Evolutionary conservation across 2,797 vertebrate species (phyloP), one percentile per base, ranked within the genome.

Genomic region (Nyctalus aviator): DNA sequence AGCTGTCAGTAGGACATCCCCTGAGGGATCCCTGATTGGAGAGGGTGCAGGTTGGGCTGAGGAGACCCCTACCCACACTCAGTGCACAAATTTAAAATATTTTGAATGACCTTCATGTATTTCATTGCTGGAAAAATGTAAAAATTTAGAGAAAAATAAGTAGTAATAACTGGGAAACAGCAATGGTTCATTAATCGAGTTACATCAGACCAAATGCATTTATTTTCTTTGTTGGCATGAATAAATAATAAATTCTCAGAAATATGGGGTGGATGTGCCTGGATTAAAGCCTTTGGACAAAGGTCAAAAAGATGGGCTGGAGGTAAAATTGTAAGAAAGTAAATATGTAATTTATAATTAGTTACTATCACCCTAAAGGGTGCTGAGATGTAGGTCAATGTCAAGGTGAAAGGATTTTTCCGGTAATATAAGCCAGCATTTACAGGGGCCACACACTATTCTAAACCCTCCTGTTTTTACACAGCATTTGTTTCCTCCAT

Each of bases 81-180:
- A 53, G 50, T 53, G 50, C 50, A 18, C 2, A 7, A 53, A 8
- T 55, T 55, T 88, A 94, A 79, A 78, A n/a, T 84, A 62, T 32
- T 86, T 78, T 69, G 21, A 83, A 90, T 83, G 20, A 25, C 10
- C 8, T 78, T 55, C 59, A 64, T 17, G 11, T 84, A 59, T 72
- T 82, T 84, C 11, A 25, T 93, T 86, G 75, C 23, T 66, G 73
- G 48, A 89, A 91, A 59, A 59, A 66, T 10, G 3, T 68, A 76
- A 94, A 88, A 27, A 86, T 75, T 79, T 46, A 69, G 14, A 66
- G 25, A 41, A 79, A 91, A 78, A 79, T 78, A 59, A 84, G 27
- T 75, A 48, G 53, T 32, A 23, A 30, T 68, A 37, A 23, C 46
- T 32, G 14, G 10, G 9, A 91, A 93, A 88, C 2, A 79, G 15